Evolutionary conservation across 1,140 invertebrate genomes (phyloP).

Genomic region (Lepeophtheirus salmonis): DNA sequence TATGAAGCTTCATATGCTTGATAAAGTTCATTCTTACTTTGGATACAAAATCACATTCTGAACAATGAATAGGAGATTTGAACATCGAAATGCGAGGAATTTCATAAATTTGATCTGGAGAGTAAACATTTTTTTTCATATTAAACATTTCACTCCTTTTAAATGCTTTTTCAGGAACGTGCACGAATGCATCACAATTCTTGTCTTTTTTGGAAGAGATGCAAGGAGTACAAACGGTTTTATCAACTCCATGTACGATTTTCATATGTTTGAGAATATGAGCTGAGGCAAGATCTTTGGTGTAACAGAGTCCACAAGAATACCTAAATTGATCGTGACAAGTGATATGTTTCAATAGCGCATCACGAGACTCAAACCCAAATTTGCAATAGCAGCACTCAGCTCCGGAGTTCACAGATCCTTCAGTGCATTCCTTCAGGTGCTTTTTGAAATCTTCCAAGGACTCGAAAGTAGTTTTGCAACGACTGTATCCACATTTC

Average conservation of each 20-base stretch:
- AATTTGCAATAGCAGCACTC: not conserved
- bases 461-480: not conserved
- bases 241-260: not conserved
- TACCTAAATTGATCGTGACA: not conserved
- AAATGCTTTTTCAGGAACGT: not conserved
- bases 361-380: not conserved
- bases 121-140: not conserved
- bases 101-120: not conserved
- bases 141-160: not conserved
- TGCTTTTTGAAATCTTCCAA: not conserved
- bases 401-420: not conserved
- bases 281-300: not conserved
- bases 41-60: constrained; percentile 9
- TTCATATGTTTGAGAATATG: not conserved
- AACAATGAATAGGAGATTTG: not conserved
- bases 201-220: too few species aligned
- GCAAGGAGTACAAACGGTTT: too few species aligned
- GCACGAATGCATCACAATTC: too few species aligned
- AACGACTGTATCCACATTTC: not conserved
- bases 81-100: constrained; percentile 4
- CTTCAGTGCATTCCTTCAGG: not conserved
- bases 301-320: not conserved
- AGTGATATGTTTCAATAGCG: not conserved
- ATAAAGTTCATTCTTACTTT: constrained; percentile 10
- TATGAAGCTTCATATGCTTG: constrained; percentile 10